Evolutionary conservation across 2,888 invertebrate genomes (phyloP), one percentile per base, ranked within the genome.

Genomic region (Chrysotoxum bicinctum): DNA sequence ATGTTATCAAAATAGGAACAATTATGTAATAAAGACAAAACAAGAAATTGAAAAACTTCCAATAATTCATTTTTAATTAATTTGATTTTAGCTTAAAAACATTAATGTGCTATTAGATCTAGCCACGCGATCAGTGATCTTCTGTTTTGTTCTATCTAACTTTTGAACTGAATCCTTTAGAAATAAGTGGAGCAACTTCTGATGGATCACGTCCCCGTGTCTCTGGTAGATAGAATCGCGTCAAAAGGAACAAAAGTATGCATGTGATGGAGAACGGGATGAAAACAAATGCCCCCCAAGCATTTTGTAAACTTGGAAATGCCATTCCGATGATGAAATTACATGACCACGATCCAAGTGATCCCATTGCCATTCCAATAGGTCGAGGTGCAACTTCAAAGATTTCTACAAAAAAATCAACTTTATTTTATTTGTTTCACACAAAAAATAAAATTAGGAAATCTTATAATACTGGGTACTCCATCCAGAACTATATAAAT

Each of bases 361-460:
- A 97, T 50, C 97, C 97, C 91, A 97, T 93, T 58, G 97, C 95
- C 97, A 97, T 97, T 68, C 96, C 97, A 21, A 95, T 95, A 0
- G 96, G 94, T n/a, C 97, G 94, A 0, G 97, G 96, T 0, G 95
- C 96, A 80, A 96, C 95, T 89, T 97, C 96, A 90, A 97, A 97
- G 70, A 97, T 91, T 92, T 98, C 97, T 92, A 93, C 2, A 89
- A 19, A 19, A 10, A 12, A 1, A 12, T 16, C 4, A 30, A 8
- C 5, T 16, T 16, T 2, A 26, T 26, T 56, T 48, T 52, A 26
- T 52, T 32, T 54, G 89, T 90, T 88, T n/a, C n/a, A n/a, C 88
- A 40, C 1, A n/a, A n/a, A 40, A 6, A n/a, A 40, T 26, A 26
- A 7, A 26, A 6, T 26, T 26, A n/a, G n/a, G n/a, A n/a, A n/a